Base-by-base conservation (phyloP, 2,797 vertebrate genomes). In the Allobates femoralis region DNA sequence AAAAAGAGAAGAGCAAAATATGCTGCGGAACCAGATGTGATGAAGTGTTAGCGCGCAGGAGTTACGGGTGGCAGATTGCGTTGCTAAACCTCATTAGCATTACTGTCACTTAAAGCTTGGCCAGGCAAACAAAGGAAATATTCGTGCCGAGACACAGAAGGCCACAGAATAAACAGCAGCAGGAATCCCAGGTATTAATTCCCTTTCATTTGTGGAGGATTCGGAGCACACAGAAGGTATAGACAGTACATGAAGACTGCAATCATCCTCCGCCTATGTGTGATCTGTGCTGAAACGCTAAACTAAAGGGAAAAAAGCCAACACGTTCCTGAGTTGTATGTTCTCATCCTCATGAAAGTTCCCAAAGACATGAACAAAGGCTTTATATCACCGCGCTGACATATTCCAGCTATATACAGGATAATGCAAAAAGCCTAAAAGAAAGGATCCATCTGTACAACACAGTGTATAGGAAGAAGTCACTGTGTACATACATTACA, bases 51-150 rank as follows among this genome's bases (percentile, higher is more conserved):
- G 81, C 34, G 51, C 53, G 41, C 50, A 21, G 50, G 69, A 46
- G 34, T 74, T 85, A 73, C 50, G 77, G 82, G 55, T 37, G 86
- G 67, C 82, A 85, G 86, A 85, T 79, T 84, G 86, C 50, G 19
- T 67, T 85, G 82, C 86, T 88, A 88, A 88, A 81, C 77, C 82
- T 85, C 81, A 85, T 88, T 88, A 84, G 77, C 82, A 76, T 88
- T 81, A 79, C 86, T 87, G 86, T 79, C 86, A 84, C 81, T 87
- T 79, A 84, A 53, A 85, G 69, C 83, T 81, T 88, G 83, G 78
- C 86, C 56, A 37, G 84, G 78, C 77, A 88, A 88, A 85, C 77
- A 88, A 81, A 85, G 86, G 41, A 58, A 76, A 81, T 64, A 51
- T 87, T 71, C 53, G 46, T 71, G 67, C 64, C 32, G 81, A 73